phyloP scores from a whole-genome alignment of 2,888 invertebrate species.

The Caenorhabditis wallacei region DNA sequence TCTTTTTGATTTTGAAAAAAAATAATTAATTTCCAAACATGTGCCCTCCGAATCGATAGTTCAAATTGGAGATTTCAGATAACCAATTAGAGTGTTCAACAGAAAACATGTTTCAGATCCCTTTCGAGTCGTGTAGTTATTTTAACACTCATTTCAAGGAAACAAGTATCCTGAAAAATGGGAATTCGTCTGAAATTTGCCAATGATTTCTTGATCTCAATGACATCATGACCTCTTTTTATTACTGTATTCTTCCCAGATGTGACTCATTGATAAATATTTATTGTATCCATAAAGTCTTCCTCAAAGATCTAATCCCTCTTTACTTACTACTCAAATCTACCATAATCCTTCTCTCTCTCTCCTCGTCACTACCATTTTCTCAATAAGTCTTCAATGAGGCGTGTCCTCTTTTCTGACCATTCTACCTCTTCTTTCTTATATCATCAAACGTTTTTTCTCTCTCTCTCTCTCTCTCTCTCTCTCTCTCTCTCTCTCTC shows the following conservation, averaged over 20 bases:
- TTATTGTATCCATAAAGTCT: slow-evolving; percentile 1
- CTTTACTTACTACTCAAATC: neutral
- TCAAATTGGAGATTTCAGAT: too few species aligned
- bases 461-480: slow-evolving; percentile 19
- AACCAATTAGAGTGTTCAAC: too few species aligned
- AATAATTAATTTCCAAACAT: too few species aligned
- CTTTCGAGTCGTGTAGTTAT: too few species aligned
- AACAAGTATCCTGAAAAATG: too few species aligned
- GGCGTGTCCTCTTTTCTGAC: slow-evolving; percentile 54
- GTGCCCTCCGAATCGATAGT: too few species aligned
- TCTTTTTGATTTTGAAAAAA: too few species aligned
- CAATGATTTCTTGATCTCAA: too few species aligned
- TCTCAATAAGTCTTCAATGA: slow-evolving; percentile 42
- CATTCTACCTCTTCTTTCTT: slow-evolving; percentile 20
- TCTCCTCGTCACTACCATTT: slow-evolving; percentile 2
- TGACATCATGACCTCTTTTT: too few species aligned
- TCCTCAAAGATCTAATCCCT: slow-evolving; percentile 16
- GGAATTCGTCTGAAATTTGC: too few species aligned
- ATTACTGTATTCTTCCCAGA: slow-evolving; percentile 6
- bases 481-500: slow-evolving; percentile 1
- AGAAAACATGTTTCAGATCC: too few species aligned
- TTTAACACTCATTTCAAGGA: too few species aligned
- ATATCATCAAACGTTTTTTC: slow-evolving; percentile 9
- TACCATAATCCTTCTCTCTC: slow-evolving; percentile 18
- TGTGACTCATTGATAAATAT: slow-evolving; percentile 10